Conservation (phyloP, 2,888 invertebrate species). For the Ennomos quercinarius region DNA sequence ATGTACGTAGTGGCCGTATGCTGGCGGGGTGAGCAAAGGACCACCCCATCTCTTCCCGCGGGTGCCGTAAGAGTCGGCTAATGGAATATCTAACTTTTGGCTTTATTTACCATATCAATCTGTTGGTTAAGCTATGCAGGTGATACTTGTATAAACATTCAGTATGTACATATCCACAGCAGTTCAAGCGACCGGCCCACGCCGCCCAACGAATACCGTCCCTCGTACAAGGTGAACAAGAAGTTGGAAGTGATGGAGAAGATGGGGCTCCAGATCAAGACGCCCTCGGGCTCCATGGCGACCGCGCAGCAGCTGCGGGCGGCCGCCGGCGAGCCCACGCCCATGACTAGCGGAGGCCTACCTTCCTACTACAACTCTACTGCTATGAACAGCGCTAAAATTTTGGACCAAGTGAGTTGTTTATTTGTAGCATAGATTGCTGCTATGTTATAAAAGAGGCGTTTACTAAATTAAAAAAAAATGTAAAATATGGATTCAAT, state of each 20-base stretch:
- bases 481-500: too few relatives aligned
- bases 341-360: constrained; percentile 48
- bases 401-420: constrained; percentile 87
- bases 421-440: background rate
- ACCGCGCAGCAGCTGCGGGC: constrained; percentile 84
- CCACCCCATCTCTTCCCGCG: too few relatives aligned
- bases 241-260: constrained; percentile 82
- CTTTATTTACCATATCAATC: too few relatives aligned
- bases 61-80: too few relatives aligned
- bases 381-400: constrained; percentile 91
- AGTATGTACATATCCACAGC: constrained; percentile 23
- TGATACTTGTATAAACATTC: too few relatives aligned
- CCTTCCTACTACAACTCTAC: constrained; percentile 92
- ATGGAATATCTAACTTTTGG: too few relatives aligned
- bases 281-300: constrained; percentile 82
- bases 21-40: too few relatives aligned
- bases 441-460: too few relatives aligned
- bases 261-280: constrained; percentile 83
- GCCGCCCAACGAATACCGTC: constrained; percentile 70
- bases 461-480: too few relatives aligned
- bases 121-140: too few relatives aligned
- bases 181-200: constrained; percentile 53
- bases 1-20: too few relatives aligned
- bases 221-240: constrained; percentile 80
- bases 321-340: constrained; percentile 73